phyloP scores from a whole-genome alignment of 2,797 vertebrate genomes.

The Eutrigla gurnardus region DNA sequence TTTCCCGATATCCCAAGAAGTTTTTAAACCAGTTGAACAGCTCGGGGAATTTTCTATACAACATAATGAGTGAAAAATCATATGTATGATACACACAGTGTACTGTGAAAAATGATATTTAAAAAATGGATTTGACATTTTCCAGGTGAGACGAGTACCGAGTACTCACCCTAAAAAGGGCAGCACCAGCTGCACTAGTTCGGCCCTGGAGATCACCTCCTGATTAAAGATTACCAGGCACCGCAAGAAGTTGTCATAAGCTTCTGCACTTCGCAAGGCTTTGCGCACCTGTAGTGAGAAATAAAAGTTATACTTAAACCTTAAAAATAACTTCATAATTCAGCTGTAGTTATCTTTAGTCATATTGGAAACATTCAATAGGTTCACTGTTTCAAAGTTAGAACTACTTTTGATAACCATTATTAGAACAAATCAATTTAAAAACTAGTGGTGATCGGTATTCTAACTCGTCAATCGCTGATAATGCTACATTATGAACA shows the following conservation, averaged over 20 bases:
- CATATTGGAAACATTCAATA: too few species aligned
- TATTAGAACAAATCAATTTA: not conserved
- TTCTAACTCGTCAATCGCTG: too few species aligned
- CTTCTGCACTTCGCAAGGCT: conserved; percentile 94
- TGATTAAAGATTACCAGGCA: conserved; percentile 99
- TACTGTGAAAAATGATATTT: not conserved
- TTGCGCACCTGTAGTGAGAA: conserved; percentile 90
- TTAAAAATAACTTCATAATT: not conserved
- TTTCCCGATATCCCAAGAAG: conserved; percentile 96
- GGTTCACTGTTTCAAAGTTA: not conserved
- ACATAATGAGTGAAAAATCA: conserved; percentile 13
- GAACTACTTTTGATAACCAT: not conserved
- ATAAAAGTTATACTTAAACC: not conserved
- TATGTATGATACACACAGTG: not conserved
- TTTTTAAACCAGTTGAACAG: conserved; percentile 99
- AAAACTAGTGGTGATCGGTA: not conserved
- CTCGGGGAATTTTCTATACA: conserved; percentile 94
- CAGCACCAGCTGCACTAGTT: conserved; percentile 96
- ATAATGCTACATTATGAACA: too few species aligned
- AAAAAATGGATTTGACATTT: not conserved
- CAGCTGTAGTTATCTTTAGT: not conserved
- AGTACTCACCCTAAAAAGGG: conserved; percentile 94
- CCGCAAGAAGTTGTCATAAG: conserved; percentile 96
- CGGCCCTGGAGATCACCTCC: conserved; percentile 96
- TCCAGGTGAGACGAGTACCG: rapidly evolving